These are phyloP conservation scores for Sycophaga agraensis DNA, from an alignment of 1,140 invertebrate genomes.

Conservation along the genomic window DNA sequence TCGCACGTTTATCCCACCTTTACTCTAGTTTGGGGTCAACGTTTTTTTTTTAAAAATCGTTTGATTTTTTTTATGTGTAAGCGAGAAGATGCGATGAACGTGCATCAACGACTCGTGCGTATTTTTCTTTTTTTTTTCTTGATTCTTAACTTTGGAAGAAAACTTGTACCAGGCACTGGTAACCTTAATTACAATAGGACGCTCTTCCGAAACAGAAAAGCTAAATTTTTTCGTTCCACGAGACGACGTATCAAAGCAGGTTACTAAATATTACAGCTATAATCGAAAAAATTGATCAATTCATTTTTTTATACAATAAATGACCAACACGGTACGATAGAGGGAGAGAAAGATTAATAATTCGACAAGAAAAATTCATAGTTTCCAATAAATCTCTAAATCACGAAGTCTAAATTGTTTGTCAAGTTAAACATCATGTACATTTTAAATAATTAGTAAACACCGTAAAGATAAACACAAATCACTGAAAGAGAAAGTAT, in stretches of 20 bases:
- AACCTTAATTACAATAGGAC: slow-evolving; percentile 27
- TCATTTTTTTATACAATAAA: slow-evolving; percentile 15
- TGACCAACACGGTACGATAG: slow-evolving; percentile 24
- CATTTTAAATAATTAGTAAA: slow-evolving; percentile 27
- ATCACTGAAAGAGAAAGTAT: slow-evolving; percentile 18
- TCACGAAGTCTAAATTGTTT: too few species aligned
- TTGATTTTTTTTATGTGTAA: slow-evolving; percentile 22
- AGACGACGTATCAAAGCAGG: slow-evolving; percentile 32
- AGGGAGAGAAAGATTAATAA: slow-evolving; percentile 1
- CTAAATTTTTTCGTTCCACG: slow-evolving; percentile 21
- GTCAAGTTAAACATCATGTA: slow-evolving; percentile 16
- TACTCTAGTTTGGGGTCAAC: slow-evolving; percentile 28
- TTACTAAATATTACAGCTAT: slow-evolving; percentile 30
- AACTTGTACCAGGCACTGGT: slow-evolving; percentile 31
- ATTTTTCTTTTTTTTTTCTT: slow-evolving; percentile 4
- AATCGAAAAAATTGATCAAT: slow-evolving; percentile 27
- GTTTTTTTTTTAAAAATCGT: slow-evolving; percentile 6
- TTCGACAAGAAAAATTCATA: neutral
- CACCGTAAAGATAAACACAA: slow-evolving; percentile 24
- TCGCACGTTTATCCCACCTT: slow-evolving; percentile 20
- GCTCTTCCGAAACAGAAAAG: slow-evolving; percentile 29
- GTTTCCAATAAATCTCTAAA: slow-evolving; percentile 9
- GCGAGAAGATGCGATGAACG: slow-evolving; percentile 27
- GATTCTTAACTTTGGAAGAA: slow-evolving; percentile 20
- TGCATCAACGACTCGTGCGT: neutral